Conservation (phyloP, 2,797 vertebrate genomes). For the Ctenosaura bakeri region DNA sequence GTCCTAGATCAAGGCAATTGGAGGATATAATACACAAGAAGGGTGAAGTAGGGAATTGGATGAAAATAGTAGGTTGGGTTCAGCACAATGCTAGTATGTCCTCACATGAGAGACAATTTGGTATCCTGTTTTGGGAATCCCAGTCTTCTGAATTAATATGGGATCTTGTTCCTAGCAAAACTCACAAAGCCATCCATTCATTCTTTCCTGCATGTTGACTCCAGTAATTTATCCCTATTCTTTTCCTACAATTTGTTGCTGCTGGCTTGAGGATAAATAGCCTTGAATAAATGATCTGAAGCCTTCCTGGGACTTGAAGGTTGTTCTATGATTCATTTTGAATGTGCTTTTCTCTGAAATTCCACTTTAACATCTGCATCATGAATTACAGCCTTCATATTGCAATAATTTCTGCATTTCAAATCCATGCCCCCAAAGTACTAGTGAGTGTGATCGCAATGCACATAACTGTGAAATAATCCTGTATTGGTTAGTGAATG, state of each 20-base stretch:
- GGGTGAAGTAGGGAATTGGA: too few relatives aligned
- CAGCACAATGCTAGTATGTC: not conserved
- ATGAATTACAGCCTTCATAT: not conserved
- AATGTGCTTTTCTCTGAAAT: conserved; percentile 40
- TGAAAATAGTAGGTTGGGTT: too few relatives aligned
- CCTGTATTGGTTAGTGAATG: not conserved
- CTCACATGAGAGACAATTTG: not conserved
- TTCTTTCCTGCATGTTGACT: conserved; percentile 18
- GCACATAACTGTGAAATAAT: conserved; percentile 1
- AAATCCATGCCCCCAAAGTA: not conserved
- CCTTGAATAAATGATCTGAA: conserved; percentile 27
- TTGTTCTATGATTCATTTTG: conserved; percentile 2
- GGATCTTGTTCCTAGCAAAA: not conserved
- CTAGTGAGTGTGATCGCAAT: not conserved
- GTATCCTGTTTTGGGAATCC: not conserved
- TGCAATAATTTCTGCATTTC: conserved; percentile 37
- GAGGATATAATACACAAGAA: too few relatives aligned
- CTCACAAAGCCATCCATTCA: conserved; percentile 10
- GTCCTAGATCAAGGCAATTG: too few relatives aligned
- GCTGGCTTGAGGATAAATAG: conserved; percentile 23
- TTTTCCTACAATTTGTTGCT: not conserved
- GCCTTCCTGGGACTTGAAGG: conserved; percentile 14
- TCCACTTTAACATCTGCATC: conserved; percentile 22
- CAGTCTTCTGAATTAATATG: not conserved
- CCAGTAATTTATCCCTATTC: conserved; percentile 9